Evolutionary conservation across 1,140 invertebrate genomes (phyloP).

Genomic region (Drosophila repletoides): DNA sequence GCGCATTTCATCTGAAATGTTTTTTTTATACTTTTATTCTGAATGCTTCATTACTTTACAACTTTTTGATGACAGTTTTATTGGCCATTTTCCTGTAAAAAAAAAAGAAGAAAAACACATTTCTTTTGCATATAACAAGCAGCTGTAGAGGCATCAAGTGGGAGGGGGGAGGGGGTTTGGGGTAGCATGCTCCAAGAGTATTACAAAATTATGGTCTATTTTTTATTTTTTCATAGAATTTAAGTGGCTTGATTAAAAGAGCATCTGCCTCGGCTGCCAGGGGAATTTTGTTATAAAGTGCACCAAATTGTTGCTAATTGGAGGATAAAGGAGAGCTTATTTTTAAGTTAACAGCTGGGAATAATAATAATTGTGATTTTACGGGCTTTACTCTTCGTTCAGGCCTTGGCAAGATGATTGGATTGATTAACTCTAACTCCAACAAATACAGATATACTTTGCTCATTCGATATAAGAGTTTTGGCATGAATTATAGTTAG

Average conservation of each 20-base stretch:
- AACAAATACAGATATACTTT: too few species aligned
- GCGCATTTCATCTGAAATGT: conserved; percentile 42
- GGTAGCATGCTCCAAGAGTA: conserved; percentile 1
- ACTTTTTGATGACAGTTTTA: conserved; percentile 79
- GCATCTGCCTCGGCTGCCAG: neutral
- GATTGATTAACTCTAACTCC: too few species aligned
- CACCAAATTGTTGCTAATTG: conserved; percentile 27
- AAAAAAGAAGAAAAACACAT: conserved; percentile 35
- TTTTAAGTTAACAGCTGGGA: neutral
- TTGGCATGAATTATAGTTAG: too few species aligned
- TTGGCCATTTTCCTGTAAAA: conserved; percentile 55
- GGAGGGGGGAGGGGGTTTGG: neutral
- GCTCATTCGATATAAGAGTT: too few species aligned
- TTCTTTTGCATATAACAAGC: conserved; percentile 23
- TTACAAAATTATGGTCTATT: conserved; percentile 39
- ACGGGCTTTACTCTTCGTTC: too few species aligned
- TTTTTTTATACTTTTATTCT: conserved; percentile 47
- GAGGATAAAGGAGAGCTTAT: conserved; percentile 16
- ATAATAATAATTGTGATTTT: neutral
- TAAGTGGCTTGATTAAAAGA: conserved; percentile 31
- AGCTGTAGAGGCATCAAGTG: neutral
- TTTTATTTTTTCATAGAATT: conserved; percentile 35
- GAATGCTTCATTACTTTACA: conserved; percentile 78
- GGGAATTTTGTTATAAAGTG: conserved; percentile 8
- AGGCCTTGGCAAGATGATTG: too few species aligned